These are phyloP conservation scores for Parelbella ahira DNA, from an alignment of 2,888 invertebrate species.

Conservation along the genomic window DNA sequence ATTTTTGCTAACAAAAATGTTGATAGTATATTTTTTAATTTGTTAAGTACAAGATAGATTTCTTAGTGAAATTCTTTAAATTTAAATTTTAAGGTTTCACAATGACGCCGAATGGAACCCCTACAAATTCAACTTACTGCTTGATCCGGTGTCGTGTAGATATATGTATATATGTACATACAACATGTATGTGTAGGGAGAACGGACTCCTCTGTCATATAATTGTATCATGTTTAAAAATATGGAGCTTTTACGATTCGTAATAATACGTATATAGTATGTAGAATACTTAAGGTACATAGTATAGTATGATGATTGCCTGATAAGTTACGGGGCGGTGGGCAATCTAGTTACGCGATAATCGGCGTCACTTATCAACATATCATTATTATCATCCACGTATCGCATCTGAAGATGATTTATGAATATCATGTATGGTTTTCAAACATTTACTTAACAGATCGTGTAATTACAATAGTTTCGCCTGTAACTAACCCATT, in stretches of 20 bases:
- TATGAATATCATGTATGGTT: too few relatives aligned
- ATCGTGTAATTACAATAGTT: too few relatives aligned
- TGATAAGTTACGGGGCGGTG: too few relatives aligned
- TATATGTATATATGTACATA: background rate
- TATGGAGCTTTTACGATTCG: constrained; percentile 3
- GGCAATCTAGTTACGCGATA: constrained; percentile 12
- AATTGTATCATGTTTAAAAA: constrained; percentile 10
- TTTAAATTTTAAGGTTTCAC: constrained; percentile 19
- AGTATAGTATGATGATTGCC: too few relatives aligned
- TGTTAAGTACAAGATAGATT: too few relatives aligned
- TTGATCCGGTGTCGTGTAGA: background rate
- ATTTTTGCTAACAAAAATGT: too few relatives aligned
- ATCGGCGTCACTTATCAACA: constrained; percentile 9
- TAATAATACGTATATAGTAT: constrained; percentile 5
- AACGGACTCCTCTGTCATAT: background rate
- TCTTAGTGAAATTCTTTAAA: constrained; percentile 1
- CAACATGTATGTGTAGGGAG: background rate
- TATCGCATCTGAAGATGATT: too few relatives aligned
- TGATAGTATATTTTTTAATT: too few relatives aligned
- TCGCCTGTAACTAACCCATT: too few relatives aligned
- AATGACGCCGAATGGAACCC: constrained; percentile 7
- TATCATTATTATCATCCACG: too few relatives aligned
- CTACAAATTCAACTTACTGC: constrained; percentile 16
- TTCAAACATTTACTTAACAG: too few relatives aligned
- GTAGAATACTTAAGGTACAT: constrained; percentile 2